phyloP scores from a whole-genome alignment of 1,140 invertebrate genomes.

The Dendrolimus punctatus region DNA sequence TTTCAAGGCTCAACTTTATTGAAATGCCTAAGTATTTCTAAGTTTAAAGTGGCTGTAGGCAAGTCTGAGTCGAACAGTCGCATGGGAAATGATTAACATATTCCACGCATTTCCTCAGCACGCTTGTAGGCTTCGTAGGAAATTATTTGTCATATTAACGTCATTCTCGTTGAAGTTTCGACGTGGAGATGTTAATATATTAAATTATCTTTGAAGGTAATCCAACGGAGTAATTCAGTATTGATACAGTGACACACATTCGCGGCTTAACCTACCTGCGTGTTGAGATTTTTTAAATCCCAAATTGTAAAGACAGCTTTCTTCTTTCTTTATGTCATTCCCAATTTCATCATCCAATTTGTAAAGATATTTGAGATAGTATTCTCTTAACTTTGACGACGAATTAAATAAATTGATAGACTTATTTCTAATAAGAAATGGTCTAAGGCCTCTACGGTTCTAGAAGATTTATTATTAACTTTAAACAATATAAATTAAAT shows the following conservation, averaged over 20 bases:
- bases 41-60: conserved; percentile 36
- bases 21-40: conserved; percentile 47
- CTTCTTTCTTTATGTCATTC: too few species aligned
- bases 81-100: conserved; percentile 58
- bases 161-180: conserved; percentile 44
- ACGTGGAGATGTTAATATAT: conserved; percentile 52
- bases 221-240: conserved; percentile 34
- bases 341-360: too few species aligned
- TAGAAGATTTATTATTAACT: too few species aligned
- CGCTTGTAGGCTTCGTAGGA: conserved; percentile 47
- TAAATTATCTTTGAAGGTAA: conserved; percentile 40
- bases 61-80: conserved; percentile 27
- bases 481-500: too few species aligned
- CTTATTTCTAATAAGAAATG: too few species aligned
- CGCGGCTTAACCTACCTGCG: not conserved
- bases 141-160: conserved; percentile 67
- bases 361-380: too few species aligned
- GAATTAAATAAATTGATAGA: too few species aligned
- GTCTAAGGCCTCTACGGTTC: too few species aligned
- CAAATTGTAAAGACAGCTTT: too few species aligned
- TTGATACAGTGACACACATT: conserved; percentile 15
- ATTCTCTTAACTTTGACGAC: too few species aligned
- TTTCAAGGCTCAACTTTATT: conserved; percentile 22
- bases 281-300: too few species aligned
- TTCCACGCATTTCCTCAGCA: conserved; percentile 50